These are phyloP conservation scores for Drosophila eohydei DNA, from an alignment of 2,888 invertebrate species.

Conservation along the genomic window DNA sequence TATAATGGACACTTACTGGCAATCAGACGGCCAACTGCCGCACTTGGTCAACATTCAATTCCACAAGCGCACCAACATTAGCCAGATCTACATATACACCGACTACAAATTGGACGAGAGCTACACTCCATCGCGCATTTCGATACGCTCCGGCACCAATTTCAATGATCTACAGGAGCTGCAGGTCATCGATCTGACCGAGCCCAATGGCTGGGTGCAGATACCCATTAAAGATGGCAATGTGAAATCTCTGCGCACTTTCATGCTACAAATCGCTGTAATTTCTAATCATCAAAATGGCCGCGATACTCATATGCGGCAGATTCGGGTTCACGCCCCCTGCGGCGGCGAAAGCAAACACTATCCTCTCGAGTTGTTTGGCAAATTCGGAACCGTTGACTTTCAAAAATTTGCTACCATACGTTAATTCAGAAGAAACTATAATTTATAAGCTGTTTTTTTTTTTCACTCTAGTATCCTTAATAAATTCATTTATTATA, in stretches of 20 bases:
- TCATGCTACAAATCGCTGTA: conserved; percentile 98
- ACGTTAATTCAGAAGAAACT: conserved; percentile 86
- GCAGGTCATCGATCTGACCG: conserved; percentile 96
- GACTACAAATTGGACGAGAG: conserved; percentile 99
- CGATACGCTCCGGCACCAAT: conserved; percentile 96
- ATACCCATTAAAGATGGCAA: conserved; percentile 95
- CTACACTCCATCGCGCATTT: conserved; percentile 98
- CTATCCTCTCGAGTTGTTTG: conserved; percentile 88
- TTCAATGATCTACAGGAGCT: conserved; percentile 98
- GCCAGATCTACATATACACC: conserved; percentile 97
- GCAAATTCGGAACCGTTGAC: conserved; percentile 92
- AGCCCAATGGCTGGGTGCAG: conserved; percentile 98
- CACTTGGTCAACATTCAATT: conserved; percentile 99
- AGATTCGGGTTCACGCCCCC: conserved; percentile 98
- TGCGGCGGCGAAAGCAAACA: conserved; percentile 85
- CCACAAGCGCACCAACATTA: conserved; percentile 96
- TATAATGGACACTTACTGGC: conserved; percentile 99
- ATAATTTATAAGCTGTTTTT: neutral
- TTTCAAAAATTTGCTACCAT: conserved; percentile 93
- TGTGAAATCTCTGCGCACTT: conserved; percentile 95
- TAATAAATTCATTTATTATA: neutral
- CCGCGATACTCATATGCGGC: conserved; percentile 98
- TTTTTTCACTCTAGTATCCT: neutral
- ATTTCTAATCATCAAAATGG: conserved; percentile 99
- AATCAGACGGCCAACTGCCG: conserved; percentile 99